phyloP scores from a whole-genome alignment of 2,888 invertebrate genomes.

The Tricholauxania praeusta region DNA sequence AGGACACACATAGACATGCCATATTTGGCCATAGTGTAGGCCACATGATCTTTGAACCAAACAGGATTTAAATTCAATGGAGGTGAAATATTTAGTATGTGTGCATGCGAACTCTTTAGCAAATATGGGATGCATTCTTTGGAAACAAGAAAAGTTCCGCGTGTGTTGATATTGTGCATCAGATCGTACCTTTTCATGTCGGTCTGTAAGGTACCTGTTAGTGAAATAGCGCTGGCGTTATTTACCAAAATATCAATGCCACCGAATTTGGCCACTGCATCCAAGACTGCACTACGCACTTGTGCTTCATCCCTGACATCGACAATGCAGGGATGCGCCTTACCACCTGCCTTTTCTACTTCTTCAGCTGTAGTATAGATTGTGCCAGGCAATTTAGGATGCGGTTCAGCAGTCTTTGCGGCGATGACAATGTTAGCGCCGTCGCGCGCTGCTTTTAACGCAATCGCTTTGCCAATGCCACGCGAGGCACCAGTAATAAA shows the following conservation, averaged over 20 bases:
- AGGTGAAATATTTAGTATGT: slow-evolving; percentile 95
- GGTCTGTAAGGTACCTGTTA: slow-evolving; percentile 84
- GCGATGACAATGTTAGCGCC: slow-evolving; percentile 90
- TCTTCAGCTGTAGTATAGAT: slow-evolving; percentile 89
- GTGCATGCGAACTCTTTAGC: slow-evolving; percentile 88
- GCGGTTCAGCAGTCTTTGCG: slow-evolving; percentile 87
- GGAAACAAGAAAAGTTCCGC: slow-evolving; percentile 96
- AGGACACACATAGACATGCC: slow-evolving; percentile 99
- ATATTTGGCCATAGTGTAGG: slow-evolving; percentile 98
- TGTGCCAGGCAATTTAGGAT: slow-evolving; percentile 77
- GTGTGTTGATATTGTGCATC: slow-evolving; percentile 94
- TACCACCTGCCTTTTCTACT: slow-evolving; percentile 85
- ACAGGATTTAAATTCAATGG: slow-evolving; percentile 88
- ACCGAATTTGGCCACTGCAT: slow-evolving; percentile 84
- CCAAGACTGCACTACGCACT: slow-evolving; percentile 75
- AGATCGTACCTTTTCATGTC: slow-evolving; percentile 97
- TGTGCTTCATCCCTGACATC: slow-evolving; percentile 85
- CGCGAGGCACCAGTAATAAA: slow-evolving; percentile 97
- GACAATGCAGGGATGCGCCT: slow-evolving; percentile 83
- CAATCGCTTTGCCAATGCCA: slow-evolving; percentile 95
- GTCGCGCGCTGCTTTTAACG: slow-evolving; percentile 88
- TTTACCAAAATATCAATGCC: slow-evolving; percentile 96
- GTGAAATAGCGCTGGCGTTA: slow-evolving; percentile 95
- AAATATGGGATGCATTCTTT: slow-evolving; percentile 90
- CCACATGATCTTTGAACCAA: slow-evolving; percentile 93